These are phyloP conservation scores for Liolophura sinensis DNA, from an alignment of 1,140 invertebrate genomes.

Conservation along the genomic window DNA sequence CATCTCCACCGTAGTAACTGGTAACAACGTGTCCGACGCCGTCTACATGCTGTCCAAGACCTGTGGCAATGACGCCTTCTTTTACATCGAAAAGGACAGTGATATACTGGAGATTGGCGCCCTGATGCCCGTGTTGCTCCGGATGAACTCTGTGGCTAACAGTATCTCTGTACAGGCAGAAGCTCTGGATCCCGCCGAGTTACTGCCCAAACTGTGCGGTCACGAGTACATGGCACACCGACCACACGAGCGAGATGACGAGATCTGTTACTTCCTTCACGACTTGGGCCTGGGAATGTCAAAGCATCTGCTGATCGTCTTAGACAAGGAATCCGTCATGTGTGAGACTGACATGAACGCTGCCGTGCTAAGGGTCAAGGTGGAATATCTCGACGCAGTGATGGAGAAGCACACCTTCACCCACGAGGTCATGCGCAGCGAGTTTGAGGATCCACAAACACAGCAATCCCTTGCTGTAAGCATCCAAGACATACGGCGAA, in stretches of 20 bases:
- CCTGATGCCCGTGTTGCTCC: constrained; percentile 40
- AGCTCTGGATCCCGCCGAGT: constrained; percentile 21
- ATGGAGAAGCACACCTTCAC: constrained; percentile 18
- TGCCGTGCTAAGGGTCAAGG: constrained; percentile 20
- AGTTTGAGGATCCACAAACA: constrained; percentile 2
- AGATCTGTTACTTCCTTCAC: constrained; percentile 35
- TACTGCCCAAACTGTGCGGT: constrained; percentile 27
- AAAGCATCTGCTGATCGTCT: constrained; percentile 29
- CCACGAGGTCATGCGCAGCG: constrained; percentile 17
- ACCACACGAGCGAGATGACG: not conserved
- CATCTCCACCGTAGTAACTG: constrained; percentile 38
- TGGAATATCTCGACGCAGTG: constrained; percentile 30
- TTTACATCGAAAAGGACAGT: constrained; percentile 31
- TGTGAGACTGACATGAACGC: constrained; percentile 9
- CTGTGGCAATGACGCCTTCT: constrained; percentile 43
- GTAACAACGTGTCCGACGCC: constrained; percentile 31
- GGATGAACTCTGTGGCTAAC: constrained; percentile 41
- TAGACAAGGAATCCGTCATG: constrained; percentile 10
- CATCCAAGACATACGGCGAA: constrained; percentile 27
- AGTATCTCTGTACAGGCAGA: constrained; percentile 30
- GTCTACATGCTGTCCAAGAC: constrained; percentile 39
- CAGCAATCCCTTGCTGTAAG: too few relatives aligned
- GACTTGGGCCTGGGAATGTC: constrained; percentile 31
- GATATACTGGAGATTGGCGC: constrained; percentile 29
- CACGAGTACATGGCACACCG: constrained; percentile 31